These are phyloP conservation scores for Halyomorpha halys DNA, from an alignment of 1,140 invertebrate species.

Conservation along the genomic window DNA sequence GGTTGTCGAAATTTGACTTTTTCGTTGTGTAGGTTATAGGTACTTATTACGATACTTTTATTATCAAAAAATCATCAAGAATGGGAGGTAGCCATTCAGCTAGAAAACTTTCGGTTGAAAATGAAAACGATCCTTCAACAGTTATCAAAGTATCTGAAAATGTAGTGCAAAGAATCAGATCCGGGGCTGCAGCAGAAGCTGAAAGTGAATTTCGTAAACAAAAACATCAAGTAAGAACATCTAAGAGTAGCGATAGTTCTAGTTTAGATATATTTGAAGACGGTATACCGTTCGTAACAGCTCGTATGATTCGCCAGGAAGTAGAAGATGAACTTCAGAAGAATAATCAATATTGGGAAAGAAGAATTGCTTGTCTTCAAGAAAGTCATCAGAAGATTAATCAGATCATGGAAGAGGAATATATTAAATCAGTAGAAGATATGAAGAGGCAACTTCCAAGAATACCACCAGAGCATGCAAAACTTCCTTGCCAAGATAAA, in stretches of 20 bases:
- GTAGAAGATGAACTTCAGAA: constrained; percentile 18
- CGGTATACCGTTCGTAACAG: constrained; percentile 8
- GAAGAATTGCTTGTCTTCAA: background rate
- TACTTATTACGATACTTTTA: background rate
- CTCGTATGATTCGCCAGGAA: constrained; percentile 11
- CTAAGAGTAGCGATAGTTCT: constrained; percentile 2
- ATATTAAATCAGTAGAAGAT: constrained; percentile 12
- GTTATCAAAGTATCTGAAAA: constrained; percentile 12
- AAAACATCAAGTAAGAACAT: constrained; percentile 11
- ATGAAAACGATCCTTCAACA: constrained; percentile 8
- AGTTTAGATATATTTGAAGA: background rate
- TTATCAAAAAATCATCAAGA: background rate
- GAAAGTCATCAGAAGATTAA: constrained; percentile 7
- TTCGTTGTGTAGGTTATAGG: background rate
- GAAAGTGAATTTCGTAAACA: background rate
- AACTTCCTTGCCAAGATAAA: constrained; percentile 8
- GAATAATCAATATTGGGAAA: constrained; percentile 17
- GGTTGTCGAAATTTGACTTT: constrained; percentile 12
- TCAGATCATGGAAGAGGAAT: constrained; percentile 15
- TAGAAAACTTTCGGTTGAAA: constrained; percentile 2
- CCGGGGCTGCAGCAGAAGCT: background rate
- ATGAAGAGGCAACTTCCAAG: background rate
- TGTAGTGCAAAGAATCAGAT: background rate
- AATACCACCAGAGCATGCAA: background rate
- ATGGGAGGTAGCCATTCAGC: background rate